Conservation (phyloP, 2,888 invertebrate genomes). For the Liodrosophila aerea region DNA sequence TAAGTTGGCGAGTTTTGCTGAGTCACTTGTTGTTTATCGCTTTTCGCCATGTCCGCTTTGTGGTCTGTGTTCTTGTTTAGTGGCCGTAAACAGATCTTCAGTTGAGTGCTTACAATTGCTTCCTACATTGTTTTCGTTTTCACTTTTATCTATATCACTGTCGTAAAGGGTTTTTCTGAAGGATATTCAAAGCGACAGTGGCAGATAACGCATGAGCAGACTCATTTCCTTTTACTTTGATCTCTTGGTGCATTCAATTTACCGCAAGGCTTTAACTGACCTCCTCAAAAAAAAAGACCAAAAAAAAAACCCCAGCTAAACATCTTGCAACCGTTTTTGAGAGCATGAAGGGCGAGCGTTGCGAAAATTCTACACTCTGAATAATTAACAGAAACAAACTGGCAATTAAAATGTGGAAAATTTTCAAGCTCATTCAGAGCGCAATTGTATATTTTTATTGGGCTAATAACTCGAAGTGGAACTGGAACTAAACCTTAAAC, state of each 20-base stretch:
- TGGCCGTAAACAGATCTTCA: conserved; percentile 43
- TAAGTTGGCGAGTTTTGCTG: conserved; percentile 39
- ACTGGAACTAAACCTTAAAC: conserved; percentile 9
- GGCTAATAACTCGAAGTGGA: conserved; percentile 4
- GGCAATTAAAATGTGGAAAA: conserved; percentile 41
- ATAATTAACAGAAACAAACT: conserved; percentile 9
- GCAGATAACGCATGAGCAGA: conserved; percentile 10
- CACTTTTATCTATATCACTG: conserved; percentile 27
- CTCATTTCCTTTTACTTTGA: conserved; percentile 34
- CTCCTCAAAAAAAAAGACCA: background rate
- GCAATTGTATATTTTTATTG: conserved; percentile 51
- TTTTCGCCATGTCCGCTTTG: conserved; percentile 25
- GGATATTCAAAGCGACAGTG: conserved; percentile 51
- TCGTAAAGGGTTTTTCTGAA: conserved; percentile 53
- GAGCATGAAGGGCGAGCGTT: conserved; percentile 19
- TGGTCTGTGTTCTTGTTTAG: conserved; percentile 51
- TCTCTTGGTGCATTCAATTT: background rate
- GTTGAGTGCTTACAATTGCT: conserved; percentile 42
- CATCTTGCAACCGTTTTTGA: background rate
- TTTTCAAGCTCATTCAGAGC: conserved; percentile 40
- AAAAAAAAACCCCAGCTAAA: too few relatives aligned
- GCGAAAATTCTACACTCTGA: conserved; percentile 45
- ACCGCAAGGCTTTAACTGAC: conserved; percentile 6
- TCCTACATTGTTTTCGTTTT: conserved; percentile 47
- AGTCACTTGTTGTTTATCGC: conserved; percentile 52